A percentile compares a stretch with the other conserved stretches of the same genome.
These are phyloP conservation scores for Aleiodes alternator DNA, from an alignment of 2,888 invertebrate species.

Conservation along the genomic window DNA sequence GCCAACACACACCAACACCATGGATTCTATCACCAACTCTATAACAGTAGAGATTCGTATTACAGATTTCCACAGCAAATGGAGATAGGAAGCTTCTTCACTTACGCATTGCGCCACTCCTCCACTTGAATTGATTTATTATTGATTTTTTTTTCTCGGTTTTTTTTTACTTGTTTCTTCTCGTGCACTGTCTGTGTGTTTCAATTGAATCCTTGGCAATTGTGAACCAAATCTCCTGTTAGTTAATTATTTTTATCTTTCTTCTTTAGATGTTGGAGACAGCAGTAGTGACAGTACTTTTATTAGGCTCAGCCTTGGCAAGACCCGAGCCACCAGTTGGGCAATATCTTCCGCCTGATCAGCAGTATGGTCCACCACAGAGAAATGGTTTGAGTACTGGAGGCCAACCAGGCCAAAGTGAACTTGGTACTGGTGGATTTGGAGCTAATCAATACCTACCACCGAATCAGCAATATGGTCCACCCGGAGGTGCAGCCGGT, in stretches of 20 bases:
- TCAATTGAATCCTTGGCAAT: not conserved
- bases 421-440: conserved; percentile 47
- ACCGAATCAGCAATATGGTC: conserved; percentile 66
- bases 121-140: conserved; percentile 26
- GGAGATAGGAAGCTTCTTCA: conserved; percentile 41
- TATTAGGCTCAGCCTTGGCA: conserved; percentile 58
- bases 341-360: conserved; percentile 67
- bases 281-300: conserved; percentile 57
- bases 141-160: conserved; percentile 7
- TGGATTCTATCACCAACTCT: conserved; percentile 53
- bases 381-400: conserved; percentile 50
- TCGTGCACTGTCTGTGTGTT: not conserved
- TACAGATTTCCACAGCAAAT: conserved; percentile 52
- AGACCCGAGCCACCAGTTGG: conserved; percentile 67
- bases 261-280: conserved; percentile 48
- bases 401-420: conserved; percentile 49
- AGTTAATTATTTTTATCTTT: not conserved
- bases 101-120: conserved; percentile 48
- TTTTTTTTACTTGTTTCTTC: conserved; percentile 15
- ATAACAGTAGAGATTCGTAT: conserved; percentile 51
- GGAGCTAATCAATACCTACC: conserved; percentile 64
- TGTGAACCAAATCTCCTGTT: too few species aligned
- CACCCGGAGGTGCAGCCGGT: conserved; percentile 55
- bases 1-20: conserved; percentile 30
- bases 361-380: conserved; percentile 65